phyloP scores from a whole-genome alignment of 2,797 vertebrate species.

The Cynopterus sphinx region DNA sequence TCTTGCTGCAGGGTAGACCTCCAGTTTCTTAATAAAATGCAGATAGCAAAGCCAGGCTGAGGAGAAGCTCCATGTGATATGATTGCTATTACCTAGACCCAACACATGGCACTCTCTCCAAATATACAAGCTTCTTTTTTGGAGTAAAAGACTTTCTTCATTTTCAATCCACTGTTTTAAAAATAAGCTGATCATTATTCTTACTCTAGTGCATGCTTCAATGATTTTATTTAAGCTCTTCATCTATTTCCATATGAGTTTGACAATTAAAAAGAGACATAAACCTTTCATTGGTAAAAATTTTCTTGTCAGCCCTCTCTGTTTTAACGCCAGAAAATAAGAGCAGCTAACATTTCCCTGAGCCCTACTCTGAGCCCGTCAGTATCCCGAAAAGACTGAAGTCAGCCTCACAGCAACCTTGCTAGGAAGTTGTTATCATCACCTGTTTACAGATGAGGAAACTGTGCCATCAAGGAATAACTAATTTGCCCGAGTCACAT shows the following conservation, averaged over 20 bases:
- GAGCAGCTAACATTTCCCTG: not conserved
- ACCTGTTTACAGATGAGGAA: not conserved
- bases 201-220: not conserved
- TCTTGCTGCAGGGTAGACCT: not conserved
- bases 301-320: not conserved
- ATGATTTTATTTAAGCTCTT: slow-evolving; percentile 48
- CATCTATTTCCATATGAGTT: slow-evolving; percentile 3
- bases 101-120: not conserved
- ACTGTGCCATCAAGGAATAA: not conserved
- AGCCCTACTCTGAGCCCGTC: not conserved
- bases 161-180: slow-evolving; percentile 34
- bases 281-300: not conserved
- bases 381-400: not conserved
- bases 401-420: not conserved
- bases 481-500: not conserved
- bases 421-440: too few relatives aligned
- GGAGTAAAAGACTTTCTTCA: not conserved
- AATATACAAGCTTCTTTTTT: not conserved
- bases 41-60: not conserved
- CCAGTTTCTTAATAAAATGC: not conserved
- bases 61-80: not conserved
- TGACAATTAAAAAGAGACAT: not conserved
- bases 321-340: not conserved
- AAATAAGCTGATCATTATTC: slow-evolving; percentile 29
- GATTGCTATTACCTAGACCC: not conserved